Conservation (phyloP, 2,797 vertebrate genomes). For the Alcedo atthis region DNA sequence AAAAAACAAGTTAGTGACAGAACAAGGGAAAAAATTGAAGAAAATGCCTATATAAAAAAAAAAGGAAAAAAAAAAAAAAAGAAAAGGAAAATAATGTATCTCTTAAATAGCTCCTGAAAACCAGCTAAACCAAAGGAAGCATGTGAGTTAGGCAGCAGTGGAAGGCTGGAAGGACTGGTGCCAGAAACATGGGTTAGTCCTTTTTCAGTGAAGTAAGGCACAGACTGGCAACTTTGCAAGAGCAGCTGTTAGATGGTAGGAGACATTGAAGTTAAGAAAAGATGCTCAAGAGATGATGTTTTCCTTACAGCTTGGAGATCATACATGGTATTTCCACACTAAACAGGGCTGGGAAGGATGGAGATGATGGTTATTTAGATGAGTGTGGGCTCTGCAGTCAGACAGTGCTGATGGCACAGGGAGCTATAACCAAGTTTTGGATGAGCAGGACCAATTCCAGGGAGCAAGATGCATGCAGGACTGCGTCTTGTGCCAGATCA, state of each 20-base stretch:
- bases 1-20: conserved; percentile 80
- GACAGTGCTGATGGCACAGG: not conserved
- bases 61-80: too few species aligned
- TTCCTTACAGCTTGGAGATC: conserved; percentile 22
- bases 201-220: conserved; percentile 29
- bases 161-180: conserved; percentile 12
- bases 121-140: conserved; percentile 7
- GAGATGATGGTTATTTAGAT: not conserved
- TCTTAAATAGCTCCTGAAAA: conserved; percentile 40
- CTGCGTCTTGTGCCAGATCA: not conserved
- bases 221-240: not conserved
- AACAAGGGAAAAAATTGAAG: conserved; percentile 67
- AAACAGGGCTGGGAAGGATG: conserved; percentile 1
- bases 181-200: conserved; percentile 13
- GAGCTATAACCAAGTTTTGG: not conserved
- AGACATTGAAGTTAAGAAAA: conserved; percentile 33
- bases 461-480: not conserved
- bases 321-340: conserved; percentile 6
- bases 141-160: conserved; percentile 48
- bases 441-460: not conserved
- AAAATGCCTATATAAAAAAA: conserved; percentile 38
- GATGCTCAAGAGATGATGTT: conserved; percentile 24
- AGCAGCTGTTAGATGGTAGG: conserved; percentile 54
- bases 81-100: conserved; percentile 51
- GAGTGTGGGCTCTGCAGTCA: not conserved